A percentile compares a stretch with the other conserved stretches of the same genome.
phyloP scores from a whole-genome alignment of 23 tunicate genomes.

The Botrylloides violaceus region DNA sequence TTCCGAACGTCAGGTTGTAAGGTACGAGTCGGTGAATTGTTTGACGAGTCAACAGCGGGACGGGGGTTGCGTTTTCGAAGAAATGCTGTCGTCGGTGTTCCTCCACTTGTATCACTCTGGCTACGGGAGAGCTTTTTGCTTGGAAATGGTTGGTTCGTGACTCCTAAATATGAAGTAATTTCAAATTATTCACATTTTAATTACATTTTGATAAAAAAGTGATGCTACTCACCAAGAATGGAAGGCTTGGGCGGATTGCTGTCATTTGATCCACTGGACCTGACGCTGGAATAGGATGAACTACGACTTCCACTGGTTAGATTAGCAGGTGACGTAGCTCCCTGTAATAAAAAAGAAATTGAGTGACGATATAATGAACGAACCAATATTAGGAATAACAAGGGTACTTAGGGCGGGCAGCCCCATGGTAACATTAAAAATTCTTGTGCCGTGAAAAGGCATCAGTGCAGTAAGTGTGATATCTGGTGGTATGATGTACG shows the following conservation, averaged over 20 bases:
- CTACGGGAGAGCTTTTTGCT: constrained; percentile 2
- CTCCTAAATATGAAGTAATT: too few relatives aligned
- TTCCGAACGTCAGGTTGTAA: background rate
- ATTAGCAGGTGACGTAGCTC: constrained; percentile 14
- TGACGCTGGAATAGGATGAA: constrained; percentile 33
- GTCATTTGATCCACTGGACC: constrained; percentile 24
- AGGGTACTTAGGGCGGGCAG: too few relatives aligned
- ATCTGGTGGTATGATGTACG: too few relatives aligned
- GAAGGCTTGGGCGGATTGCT: background rate
- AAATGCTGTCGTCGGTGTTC: background rate
- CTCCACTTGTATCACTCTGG: constrained; percentile 2
- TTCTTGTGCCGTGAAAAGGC: too few relatives aligned
- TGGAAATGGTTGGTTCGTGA: too few relatives aligned
- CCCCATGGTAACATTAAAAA: too few relatives aligned
- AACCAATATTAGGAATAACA: too few relatives aligned
- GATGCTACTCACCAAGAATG: background rate
- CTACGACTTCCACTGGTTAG: constrained; percentile 22
- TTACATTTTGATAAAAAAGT: too few relatives aligned
- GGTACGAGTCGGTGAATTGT: constrained; percentile 1
- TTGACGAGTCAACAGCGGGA: constrained; percentile 1
- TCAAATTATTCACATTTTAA: too few relatives aligned
- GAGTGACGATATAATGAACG: too few relatives aligned
- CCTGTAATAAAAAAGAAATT: constrained; percentile 5
- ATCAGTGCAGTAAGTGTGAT: too few relatives aligned
- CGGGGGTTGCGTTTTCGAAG: background rate